Evolutionary conservation across 2,797 vertebrate species (phyloP).

Genomic region (Selene dorsalis): DNA sequence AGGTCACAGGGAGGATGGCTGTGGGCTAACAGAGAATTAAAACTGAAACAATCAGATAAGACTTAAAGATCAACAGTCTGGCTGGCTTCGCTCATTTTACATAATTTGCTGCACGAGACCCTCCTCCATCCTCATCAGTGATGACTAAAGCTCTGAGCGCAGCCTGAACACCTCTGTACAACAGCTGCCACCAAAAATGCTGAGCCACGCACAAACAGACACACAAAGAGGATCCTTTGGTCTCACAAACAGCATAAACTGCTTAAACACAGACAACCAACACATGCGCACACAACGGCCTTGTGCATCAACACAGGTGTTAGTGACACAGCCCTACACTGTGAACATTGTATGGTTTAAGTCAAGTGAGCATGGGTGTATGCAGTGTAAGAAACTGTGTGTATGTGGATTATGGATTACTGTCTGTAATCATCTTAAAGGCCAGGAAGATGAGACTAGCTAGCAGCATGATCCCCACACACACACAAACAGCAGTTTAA

Average conservation of each 20-base stretch:
- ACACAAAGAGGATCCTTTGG: constrained; percentile 1
- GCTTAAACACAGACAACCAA: constrained; percentile 2
- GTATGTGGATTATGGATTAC: constrained; percentile 71
- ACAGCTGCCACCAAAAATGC: constrained; percentile 45
- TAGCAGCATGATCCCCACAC: constrained; percentile 10
- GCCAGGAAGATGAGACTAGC: constrained; percentile 37
- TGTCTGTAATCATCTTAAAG: constrained; percentile 67
- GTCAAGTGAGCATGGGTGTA: constrained; percentile 16
- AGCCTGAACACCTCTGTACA: background rate
- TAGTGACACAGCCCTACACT: too few relatives aligned
- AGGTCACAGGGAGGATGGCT: constrained; percentile 51
- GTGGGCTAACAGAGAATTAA: constrained; percentile 38
- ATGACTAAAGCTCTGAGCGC: constrained; percentile 29
- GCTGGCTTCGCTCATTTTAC: background rate
- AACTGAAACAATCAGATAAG: constrained; percentile 48
- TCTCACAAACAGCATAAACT: constrained; percentile 42
- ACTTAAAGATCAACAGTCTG: constrained; percentile 36
- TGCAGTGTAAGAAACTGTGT: constrained; percentile 16
- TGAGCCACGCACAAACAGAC: background rate
- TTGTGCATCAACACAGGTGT: background rate
- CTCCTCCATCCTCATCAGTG: background rate
- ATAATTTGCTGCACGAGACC: constrained; percentile 23
- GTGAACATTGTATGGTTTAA: background rate
- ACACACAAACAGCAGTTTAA: background rate
- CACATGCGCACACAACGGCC: constrained; percentile 9